Evolutionary conservation across 2,113 vertebrate species (phyloP), one percentile per base, ranked within the genome.

Genomic region (Leucosticte australis): DNA sequence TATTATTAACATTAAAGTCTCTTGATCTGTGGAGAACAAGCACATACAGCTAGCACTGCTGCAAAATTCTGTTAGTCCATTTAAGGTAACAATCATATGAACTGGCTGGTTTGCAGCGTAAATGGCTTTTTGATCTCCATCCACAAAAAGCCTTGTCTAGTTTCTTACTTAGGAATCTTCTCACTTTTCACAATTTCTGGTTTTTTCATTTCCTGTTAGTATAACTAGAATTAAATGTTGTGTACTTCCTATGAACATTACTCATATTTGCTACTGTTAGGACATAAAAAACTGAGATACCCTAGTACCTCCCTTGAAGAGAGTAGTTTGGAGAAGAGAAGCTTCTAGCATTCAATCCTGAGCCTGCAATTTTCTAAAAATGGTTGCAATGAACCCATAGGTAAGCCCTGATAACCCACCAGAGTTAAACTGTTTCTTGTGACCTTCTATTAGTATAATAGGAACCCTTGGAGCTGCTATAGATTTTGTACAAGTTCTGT

Each of bases 191-290:
- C 39, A 39, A 70, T 94, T 93, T 94, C 81, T 89, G 60, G 81
- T 95, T 80, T 65, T 93, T 94, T 92, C 35, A 46, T 96, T 96
- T 96, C 84, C 92, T 94, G 84, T 67, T 89, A 78, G 64, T 35
- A 39, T 35, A 86, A 80, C 50, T 87, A 78, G 52, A 90, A 85
- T 74, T 85, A 67, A 92, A 62, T 78, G 35, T 53, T 0, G 0
- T 20, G 10, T 82, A 11, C 7, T 91, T 96, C 77, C 69, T 91
- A 81, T 47, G 90, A 89, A 74, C 0, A 7, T 91, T 89, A 86
- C 41, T 94, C 49, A 64, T 71, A 85, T 88, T 90, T 75, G 65
- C 75, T 28, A 20, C 26, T 12, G 5, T 22, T 52, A 53, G 12
- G n/a, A 42, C 26, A 33, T 17, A 26, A 75, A 82, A 89, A 60